Evolutionary conservation across 2,888 invertebrate genomes (phyloP).

Genomic region (Pollenia labialis): DNA sequence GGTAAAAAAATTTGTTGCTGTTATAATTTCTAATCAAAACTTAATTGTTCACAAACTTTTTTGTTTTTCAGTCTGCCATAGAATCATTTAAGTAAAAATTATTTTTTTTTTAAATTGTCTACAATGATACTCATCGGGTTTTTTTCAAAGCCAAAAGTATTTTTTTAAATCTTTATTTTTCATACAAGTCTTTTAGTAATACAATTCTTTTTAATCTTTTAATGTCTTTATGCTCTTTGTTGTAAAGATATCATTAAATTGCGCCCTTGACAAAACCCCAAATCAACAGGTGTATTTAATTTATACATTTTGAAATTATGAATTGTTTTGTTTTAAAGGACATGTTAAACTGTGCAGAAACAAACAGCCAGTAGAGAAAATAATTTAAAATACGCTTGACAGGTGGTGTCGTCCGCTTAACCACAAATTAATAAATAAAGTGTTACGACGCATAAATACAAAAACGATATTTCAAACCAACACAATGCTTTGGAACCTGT

Average conservation of each 20-base stretch:
- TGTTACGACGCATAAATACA: background rate
- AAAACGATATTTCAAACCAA: background rate
- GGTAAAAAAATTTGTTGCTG: too few species aligned
- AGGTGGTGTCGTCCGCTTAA: constrained; percentile 42
- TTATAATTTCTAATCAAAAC: too few species aligned
- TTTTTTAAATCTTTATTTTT: too few species aligned
- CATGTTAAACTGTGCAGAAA: constrained; percentile 12
- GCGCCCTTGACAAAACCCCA: constrained; percentile 23
- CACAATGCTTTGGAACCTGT: background rate
- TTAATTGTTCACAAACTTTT: too few species aligned
- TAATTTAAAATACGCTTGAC: constrained; percentile 17
- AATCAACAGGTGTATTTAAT: constrained; percentile 49
- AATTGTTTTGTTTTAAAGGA: constrained; percentile 40
- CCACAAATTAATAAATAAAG: constrained; percentile 29
- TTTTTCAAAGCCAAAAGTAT: too few species aligned
- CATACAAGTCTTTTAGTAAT: too few species aligned
- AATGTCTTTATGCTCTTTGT: constrained; percentile 2
- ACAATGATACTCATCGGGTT: too few species aligned
- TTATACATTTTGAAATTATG: constrained; percentile 45
- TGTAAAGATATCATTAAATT: constrained; percentile 21
- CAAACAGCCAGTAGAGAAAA: constrained; percentile 20
- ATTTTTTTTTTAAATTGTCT: too few species aligned
- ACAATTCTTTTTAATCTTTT: background rate
- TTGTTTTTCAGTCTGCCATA: too few species aligned
- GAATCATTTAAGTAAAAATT: too few species aligned